Conservation (phyloP, 30 jellyfish, hydroid and myxozoan species). For the Morbakka virulenta region DNA sequence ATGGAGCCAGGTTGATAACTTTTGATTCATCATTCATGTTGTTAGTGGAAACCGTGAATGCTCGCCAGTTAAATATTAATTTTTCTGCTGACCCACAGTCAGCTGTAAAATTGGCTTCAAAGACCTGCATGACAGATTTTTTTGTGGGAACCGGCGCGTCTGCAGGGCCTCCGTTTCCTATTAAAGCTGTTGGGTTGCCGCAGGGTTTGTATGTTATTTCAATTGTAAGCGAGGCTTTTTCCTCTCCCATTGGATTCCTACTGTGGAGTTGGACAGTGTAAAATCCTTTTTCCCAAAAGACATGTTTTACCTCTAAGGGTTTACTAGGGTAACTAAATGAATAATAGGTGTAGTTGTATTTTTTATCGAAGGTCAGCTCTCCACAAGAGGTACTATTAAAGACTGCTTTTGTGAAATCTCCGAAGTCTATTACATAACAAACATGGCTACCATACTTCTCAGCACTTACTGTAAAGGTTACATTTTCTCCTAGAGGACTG, state of each 20-base stretch:
- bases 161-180: slow-evolving; percentile 50
- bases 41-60: slow-evolving; percentile 2
- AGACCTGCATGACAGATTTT: slow-evolving; percentile 44
- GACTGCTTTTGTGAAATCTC: slow-evolving; percentile 61
- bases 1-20: slow-evolving; percentile 9
- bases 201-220: slow-evolving; percentile 75
- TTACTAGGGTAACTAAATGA: slow-evolving; percentile 4
- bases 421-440: slow-evolving; percentile 60
- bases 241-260: slow-evolving; percentile 54
- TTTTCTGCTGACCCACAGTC: slow-evolving; percentile 71
- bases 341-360: slow-evolving; percentile 1
- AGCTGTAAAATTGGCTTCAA: slow-evolving; percentile 63
- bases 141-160: slow-evolving; percentile 14
- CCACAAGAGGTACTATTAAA: slow-evolving; percentile 39
- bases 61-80: slow-evolving; percentile 67
- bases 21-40: not conserved
- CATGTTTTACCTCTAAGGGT: slow-evolving; percentile 24
- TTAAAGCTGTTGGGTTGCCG: slow-evolving; percentile 48
- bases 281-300: slow-evolving; percentile 49
- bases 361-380: not conserved
- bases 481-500: slow-evolving; percentile 21
- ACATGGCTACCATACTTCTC: slow-evolving; percentile 55
- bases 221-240: slow-evolving; percentile 1
- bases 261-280: slow-evolving; percentile 47
- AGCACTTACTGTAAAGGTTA: slow-evolving; percentile 49